Conservation (phyloP, 2,113 vertebrate species). For the Tupaia tana region DNA sequence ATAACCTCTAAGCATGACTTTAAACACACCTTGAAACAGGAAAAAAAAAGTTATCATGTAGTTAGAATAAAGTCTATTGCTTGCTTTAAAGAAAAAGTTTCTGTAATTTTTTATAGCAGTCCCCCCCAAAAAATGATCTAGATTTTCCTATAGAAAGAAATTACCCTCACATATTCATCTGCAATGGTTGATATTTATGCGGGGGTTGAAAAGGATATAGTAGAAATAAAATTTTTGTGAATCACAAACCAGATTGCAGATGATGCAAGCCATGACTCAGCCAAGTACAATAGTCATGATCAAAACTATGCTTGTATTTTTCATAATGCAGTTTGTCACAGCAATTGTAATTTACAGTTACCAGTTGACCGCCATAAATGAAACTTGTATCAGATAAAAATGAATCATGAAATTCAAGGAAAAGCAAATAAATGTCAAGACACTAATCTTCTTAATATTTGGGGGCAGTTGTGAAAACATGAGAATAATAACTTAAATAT, state of each 20-base stretch:
- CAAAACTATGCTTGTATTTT: constrained; percentile 81
- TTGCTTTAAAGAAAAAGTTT: constrained; percentile 19
- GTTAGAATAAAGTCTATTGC: constrained; percentile 5
- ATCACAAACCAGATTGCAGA: constrained; percentile 81
- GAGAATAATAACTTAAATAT: constrained; percentile 29
- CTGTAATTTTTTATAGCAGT: neutral
- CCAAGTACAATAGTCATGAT: constrained; percentile 77
- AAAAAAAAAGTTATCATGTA: neutral
- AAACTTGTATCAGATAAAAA: constrained; percentile 77
- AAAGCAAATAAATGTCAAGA: constrained; percentile 78
- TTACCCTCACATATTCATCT: neutral
- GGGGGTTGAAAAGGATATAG: neutral
- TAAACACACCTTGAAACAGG: neutral
- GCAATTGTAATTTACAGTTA: constrained; percentile 76
- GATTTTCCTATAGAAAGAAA: constrained; percentile 30
- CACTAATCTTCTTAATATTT: constrained; percentile 62
- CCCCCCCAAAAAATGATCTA: neutral
- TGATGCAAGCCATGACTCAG: constrained; percentile 85
- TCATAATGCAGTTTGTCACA: constrained; percentile 70
- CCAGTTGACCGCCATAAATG: constrained; percentile 73
- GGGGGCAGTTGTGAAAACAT: constrained; percentile 11
- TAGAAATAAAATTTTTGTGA: constrained; percentile 74
- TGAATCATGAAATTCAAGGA: constrained; percentile 65
- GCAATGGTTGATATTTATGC: neutral
- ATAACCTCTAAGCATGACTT: neutral